phyloP scores from a whole-genome alignment of 2,797 vertebrate genomes.

The Xerus rutilus region DNA sequence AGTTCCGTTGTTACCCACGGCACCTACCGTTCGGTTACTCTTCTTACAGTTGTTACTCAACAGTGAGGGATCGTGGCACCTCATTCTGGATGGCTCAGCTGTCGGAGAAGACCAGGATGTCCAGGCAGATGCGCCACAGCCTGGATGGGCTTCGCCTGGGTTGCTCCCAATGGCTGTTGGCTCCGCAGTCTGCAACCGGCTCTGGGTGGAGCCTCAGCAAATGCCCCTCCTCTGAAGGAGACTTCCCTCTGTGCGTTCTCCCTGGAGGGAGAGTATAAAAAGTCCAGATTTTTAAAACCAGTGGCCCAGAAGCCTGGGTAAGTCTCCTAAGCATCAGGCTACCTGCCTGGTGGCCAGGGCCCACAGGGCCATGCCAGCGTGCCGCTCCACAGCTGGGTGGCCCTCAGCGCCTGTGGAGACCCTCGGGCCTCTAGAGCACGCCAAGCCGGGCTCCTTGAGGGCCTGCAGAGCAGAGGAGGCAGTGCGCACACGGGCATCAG shows the following conservation, averaged over 20 bases:
- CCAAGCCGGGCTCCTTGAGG: no score
- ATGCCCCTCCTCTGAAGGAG: neutral
- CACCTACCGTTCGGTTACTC: no score
- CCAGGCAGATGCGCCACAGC: neutral
- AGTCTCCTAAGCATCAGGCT: neutral
- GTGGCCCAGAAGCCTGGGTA: neutral
- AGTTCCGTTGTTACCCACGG: no score
- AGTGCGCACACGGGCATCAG: neutral
- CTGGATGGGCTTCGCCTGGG: neutral
- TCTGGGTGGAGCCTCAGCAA: neutral
- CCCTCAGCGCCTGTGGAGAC: rapidly evolving
- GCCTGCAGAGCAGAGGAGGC: no score
- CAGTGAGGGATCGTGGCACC: no score
- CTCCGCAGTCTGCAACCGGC: neutral
- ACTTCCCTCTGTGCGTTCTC: neutral
- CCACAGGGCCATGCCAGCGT: rapidly evolving
- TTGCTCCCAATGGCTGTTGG: neutral
- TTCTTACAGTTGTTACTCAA: no score
- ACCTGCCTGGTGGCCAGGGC: neutral
- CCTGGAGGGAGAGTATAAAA: neutral
- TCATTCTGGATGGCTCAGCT: neutral
- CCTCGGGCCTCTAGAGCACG: neutral
- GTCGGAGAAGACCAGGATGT: neutral
- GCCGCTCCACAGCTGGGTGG: neutral
- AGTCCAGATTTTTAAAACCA: neutral